Evolutionary conservation across 1,140 invertebrate species (phyloP).

Genomic region (Chrysopa pallens): DNA sequence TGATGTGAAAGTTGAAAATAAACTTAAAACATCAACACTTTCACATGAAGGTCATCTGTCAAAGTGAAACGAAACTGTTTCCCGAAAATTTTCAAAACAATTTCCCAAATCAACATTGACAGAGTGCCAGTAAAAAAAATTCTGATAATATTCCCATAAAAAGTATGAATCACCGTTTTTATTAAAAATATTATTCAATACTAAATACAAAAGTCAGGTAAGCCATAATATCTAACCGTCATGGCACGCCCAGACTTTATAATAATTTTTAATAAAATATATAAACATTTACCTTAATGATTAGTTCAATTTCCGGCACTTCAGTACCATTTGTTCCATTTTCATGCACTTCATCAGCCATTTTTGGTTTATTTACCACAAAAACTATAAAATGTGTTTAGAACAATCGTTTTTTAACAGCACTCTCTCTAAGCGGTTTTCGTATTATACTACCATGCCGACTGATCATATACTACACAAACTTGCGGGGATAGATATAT

Average conservation of each 20-base stretch:
- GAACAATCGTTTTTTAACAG: no score
- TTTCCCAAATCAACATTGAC: no score
- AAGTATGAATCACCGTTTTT: no score
- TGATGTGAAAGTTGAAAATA: neutral
- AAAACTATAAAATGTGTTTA: no score
- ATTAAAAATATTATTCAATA: no score
- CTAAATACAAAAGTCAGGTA: neutral
- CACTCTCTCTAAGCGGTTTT: no score
- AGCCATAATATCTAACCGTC: neutral
- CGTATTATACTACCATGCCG: no score
- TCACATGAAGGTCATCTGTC: neutral
- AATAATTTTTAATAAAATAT: neutral
- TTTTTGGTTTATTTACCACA: neutral
- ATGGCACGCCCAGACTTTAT: neutral
- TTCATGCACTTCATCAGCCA: slow-evolving; percentile 11
- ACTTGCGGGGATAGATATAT: no score
- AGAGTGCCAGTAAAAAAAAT: no score
- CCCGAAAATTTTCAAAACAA: neutral
- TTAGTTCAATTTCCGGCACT: slow-evolving; percentile 49
- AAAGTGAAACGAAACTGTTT: neutral
- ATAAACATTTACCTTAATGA: slow-evolving; percentile 41
- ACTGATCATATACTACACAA: no score
- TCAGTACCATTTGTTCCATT: slow-evolving; percentile 36
- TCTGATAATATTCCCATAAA: no score
- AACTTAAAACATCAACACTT: neutral